phyloP scores from a whole-genome alignment of 2,797 vertebrate species.

The Megalops cyprinoides region DNA sequence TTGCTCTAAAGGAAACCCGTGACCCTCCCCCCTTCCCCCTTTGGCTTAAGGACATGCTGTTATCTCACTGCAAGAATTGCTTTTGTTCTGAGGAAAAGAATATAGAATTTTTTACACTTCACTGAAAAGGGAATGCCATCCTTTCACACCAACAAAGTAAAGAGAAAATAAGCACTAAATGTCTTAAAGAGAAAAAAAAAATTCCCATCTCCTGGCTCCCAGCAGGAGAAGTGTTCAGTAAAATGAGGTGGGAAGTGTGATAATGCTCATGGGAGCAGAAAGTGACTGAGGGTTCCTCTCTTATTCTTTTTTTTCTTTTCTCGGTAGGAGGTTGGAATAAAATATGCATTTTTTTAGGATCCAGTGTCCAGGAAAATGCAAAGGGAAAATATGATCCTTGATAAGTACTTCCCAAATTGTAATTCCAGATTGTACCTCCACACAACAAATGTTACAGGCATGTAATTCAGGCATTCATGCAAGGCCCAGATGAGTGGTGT shows the following conservation, averaged over 20 bases:
- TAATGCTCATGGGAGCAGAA: not conserved
- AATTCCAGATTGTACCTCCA: not conserved
- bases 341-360: not conserved
- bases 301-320: not conserved
- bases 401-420: not conserved
- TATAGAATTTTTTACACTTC: constrained; percentile 8
- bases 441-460: too few species aligned
- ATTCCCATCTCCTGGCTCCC: constrained; percentile 9
- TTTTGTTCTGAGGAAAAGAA: not conserved
- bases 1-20: not conserved
- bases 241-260: not conserved
- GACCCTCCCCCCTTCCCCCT: too few species aligned
- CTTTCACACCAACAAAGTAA: constrained; percentile 12
- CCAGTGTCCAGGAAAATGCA: not conserved
- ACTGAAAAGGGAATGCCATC: not conserved
- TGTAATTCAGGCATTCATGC: not conserved
- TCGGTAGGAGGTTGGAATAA: not conserved
- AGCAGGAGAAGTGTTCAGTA: constrained; percentile 9
- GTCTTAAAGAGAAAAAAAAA: constrained; percentile 1
- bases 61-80: not conserved
- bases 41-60: not conserved
- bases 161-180: not conserved
- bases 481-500: not conserved
- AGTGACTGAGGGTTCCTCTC: not conserved
- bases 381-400: not conserved